Evolutionary conservation across 2,113 vertebrate genomes (phyloP).

Genomic region (Lepus americanus): DNA sequence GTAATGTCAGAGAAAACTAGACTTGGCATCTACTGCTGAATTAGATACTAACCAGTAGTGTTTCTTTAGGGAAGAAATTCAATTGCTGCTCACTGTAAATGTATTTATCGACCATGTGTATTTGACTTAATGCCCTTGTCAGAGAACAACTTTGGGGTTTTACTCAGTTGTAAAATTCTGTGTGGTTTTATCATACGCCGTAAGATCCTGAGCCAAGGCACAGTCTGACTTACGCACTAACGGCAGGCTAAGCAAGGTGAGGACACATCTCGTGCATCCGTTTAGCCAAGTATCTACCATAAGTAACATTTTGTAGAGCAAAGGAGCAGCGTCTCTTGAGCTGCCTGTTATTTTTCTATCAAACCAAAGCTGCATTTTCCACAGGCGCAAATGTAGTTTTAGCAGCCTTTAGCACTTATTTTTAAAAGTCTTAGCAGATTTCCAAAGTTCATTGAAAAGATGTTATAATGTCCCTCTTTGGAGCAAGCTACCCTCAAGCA

Average conservation of each 20-base stretch:
- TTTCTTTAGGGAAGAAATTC: conserved; percentile 20
- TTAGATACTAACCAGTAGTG: background rate
- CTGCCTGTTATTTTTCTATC: conserved; percentile 58
- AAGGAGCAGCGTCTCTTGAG: conserved; percentile 33
- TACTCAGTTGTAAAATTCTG: background rate
- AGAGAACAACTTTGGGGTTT: background rate
- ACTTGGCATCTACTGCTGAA: background rate
- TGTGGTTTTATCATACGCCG: background rate
- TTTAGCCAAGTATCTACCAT: background rate
- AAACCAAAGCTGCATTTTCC: conserved; percentile 23
- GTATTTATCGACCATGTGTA: background rate
- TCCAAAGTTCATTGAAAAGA: conserved; percentile 54
- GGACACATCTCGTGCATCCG: background rate
- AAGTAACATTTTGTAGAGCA: conserved; percentile 22
- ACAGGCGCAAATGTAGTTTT: background rate
- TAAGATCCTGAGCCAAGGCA: background rate
- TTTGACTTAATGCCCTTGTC: background rate
- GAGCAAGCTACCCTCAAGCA: conserved; percentile 37
- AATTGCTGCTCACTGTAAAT: conserved; percentile 47
- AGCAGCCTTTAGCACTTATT: background rate
- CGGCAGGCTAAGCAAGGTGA: background rate
- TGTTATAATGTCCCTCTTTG: conserved; percentile 29
- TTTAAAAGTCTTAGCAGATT: background rate
- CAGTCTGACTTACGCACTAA: background rate
- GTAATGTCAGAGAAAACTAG: background rate